Conservation (phyloP, 2,113 vertebrate genomes). For the Neofelis nebulosa region DNA sequence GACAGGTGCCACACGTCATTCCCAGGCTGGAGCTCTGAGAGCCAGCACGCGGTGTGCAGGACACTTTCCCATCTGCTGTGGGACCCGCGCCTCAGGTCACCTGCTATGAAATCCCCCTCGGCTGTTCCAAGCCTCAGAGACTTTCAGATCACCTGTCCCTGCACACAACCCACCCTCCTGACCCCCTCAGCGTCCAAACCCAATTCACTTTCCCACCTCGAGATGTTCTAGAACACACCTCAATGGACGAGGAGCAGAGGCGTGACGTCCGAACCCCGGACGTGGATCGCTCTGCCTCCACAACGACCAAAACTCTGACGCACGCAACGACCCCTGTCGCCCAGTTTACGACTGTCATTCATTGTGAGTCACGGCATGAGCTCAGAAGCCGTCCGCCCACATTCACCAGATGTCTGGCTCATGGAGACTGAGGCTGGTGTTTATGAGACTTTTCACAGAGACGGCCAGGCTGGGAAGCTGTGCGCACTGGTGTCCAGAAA, state of each 20-base stretch:
- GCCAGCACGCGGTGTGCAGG: fast-evolving
- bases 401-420: neutral
- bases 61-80: neutral
- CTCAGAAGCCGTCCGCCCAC: neutral
- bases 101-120: no score
- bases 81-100: neutral
- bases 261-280: neutral
- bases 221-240: neutral
- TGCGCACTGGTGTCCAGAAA: neutral
- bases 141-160: no score
- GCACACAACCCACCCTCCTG: neutral
- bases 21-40: neutral
- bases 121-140: neutral
- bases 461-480: neutral
- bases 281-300: no score
- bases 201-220: neutral
- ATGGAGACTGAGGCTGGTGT: fast-evolving
- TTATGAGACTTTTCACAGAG: neutral
- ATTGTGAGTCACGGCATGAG: neutral
- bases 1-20: neutral
- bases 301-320: neutral
- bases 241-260: neutral
- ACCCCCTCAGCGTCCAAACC: neutral
- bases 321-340: no score
- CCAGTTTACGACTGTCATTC: neutral